Percentiles rank a stretch among this genome's conserved stretches.
Conservation (phyloP, 2,888 invertebrate species). For the Lasioglossum morio region DNA sequence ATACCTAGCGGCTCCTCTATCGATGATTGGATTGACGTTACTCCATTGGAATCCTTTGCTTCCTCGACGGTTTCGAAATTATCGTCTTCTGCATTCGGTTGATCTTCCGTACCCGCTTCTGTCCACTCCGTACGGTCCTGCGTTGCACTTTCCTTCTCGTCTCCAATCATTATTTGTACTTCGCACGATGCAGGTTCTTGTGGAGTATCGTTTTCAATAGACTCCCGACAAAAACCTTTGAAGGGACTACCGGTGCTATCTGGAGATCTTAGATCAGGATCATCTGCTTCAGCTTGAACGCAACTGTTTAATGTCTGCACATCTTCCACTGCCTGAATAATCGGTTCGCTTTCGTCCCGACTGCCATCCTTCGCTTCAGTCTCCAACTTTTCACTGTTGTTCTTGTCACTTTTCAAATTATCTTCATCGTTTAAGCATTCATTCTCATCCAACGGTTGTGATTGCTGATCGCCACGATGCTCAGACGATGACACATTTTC, state of each 20-base stretch:
- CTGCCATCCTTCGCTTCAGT: background rate
- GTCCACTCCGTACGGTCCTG: background rate
- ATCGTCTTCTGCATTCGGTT: background rate
- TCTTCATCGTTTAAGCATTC: background rate
- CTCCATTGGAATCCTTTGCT: background rate
- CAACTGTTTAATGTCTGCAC: background rate
- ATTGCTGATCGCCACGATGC: background rate
- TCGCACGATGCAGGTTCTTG: conserved; percentile 8
- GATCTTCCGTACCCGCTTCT: background rate
- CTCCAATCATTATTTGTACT: background rate
- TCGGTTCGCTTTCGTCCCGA: background rate
- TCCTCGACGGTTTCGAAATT: background rate
- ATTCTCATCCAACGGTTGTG: background rate
- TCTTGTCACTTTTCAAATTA: background rate
- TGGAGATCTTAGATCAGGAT: conserved; percentile 18
- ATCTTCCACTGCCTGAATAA: background rate
- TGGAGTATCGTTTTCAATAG: conserved; percentile 19
- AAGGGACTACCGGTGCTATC: conserved; percentile 69
- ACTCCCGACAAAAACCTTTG: conserved; percentile 70
- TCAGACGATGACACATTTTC: background rate
- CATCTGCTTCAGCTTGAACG: background rate
- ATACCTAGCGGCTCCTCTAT: background rate
- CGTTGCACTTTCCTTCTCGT: background rate
- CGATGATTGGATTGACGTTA: background rate
- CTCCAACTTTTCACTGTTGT: background rate